Evolutionary conservation across 1,140 invertebrate genomes (phyloP).

Genomic region (Diplogasteroides magnus): DNA sequence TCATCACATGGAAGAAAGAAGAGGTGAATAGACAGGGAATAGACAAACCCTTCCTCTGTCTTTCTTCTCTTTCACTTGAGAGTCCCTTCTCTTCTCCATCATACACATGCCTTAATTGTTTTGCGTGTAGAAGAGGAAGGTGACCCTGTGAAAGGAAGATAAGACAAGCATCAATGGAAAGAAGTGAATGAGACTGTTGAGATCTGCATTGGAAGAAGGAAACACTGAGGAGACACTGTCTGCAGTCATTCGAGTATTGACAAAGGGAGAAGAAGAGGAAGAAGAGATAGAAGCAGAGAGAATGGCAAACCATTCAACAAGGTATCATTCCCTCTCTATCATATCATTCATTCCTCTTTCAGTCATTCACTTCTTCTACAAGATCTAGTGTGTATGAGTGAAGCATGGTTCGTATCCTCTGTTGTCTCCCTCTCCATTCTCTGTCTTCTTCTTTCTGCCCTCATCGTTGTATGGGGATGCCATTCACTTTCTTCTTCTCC

Average conservation of each 20-base stretch:
- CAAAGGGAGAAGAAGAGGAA: conserved; percentile 49
- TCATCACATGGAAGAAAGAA: conserved; percentile 52
- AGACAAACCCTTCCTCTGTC: not conserved
- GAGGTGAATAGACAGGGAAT: conserved; percentile 32
- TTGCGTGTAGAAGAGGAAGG: too few relatives aligned
- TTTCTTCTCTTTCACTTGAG: not conserved
- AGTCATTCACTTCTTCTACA: conserved; percentile 13
- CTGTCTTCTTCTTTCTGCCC: conserved; percentile 44
- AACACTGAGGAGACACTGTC: conserved; percentile 48
- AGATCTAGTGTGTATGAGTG: conserved; percentile 48
- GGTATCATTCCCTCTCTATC: not conserved
- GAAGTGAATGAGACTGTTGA: too few relatives aligned
- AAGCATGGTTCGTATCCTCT: conserved; percentile 52
- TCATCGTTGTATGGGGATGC: conserved; percentile 55
- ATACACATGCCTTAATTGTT: not conserved
- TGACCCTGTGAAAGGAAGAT: too few relatives aligned
- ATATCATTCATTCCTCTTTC: not conserved
- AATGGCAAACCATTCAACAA: not conserved
- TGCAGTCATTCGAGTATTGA: conserved; percentile 52
- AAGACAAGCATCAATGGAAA: too few relatives aligned
- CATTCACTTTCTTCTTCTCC: conserved; percentile 18
- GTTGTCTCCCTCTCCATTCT: conserved; percentile 49
- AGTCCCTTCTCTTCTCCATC: conserved; percentile 1
- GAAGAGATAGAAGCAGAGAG: conserved; percentile 32
- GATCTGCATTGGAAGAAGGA: conserved; percentile 5